Evolutionary conservation across 2,888 invertebrate genomes (phyloP).

Genomic region (Beris chalybata): DNA sequence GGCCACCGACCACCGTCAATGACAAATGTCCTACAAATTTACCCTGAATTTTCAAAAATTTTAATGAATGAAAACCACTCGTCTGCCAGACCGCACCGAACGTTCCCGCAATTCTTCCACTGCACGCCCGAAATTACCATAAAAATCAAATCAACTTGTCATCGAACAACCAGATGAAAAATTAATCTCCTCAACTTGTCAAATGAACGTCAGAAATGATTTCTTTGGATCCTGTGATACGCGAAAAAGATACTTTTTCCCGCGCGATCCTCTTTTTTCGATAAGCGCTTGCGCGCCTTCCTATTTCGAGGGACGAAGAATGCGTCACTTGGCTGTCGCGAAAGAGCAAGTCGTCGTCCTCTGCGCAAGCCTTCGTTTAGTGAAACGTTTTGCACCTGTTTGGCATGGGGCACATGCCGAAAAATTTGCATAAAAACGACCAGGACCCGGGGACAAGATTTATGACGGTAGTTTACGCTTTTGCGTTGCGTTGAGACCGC

Average conservation of each 20-base stretch:
- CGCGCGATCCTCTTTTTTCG: constrained; percentile 12
- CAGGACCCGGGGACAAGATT: constrained; percentile 15
- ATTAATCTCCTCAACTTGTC: constrained; percentile 50
- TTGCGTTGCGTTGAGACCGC: constrained; percentile 8
- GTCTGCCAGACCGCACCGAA: neutral
- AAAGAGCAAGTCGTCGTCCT: neutral
- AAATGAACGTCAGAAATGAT: constrained; percentile 48
- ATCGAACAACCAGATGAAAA: constrained; percentile 47
- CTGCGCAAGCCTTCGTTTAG: constrained; percentile 14
- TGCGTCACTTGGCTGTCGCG: neutral
- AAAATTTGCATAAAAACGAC: constrained; percentile 33
- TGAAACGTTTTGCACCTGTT: constrained; percentile 31
- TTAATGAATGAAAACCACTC: constrained; percentile 3
- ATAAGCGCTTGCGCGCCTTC: neutral
- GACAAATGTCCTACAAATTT: constrained; percentile 27
- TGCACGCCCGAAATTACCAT: constrained; percentile 38
- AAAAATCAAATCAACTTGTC: constrained; percentile 41
- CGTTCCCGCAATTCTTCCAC: neutral
- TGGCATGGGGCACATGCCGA: constrained; percentile 28
- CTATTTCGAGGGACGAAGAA: neutral
- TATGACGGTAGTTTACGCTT: constrained; percentile 28
- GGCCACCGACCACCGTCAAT: constrained; percentile 26
- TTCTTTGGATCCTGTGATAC: constrained; percentile 27
- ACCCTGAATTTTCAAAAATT: neutral
- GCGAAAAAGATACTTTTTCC: constrained; percentile 26